phyloP scores from a whole-genome alignment of 2,797 vertebrate genomes.

The Novumbra hubbsi region DNA sequence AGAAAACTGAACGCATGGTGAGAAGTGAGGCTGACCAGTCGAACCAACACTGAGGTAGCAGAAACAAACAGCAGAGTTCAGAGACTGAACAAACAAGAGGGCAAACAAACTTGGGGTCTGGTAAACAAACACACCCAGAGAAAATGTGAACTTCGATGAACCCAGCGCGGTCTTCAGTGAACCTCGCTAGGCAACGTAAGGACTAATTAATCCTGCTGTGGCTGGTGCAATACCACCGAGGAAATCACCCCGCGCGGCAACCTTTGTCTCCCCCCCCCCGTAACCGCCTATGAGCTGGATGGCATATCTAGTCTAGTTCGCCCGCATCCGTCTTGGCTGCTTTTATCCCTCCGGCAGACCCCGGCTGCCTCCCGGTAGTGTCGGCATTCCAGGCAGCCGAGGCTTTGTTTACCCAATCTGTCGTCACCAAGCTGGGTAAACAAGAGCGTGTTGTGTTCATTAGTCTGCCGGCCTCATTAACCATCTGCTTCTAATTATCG shows the following conservation, averaged over 20 bases:
- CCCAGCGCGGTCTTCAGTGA: background rate
- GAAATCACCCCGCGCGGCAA: background rate
- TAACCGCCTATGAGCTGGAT: background rate
- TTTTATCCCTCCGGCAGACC: background rate
- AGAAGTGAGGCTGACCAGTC: background rate
- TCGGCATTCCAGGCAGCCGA: background rate
- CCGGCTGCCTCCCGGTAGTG: background rate
- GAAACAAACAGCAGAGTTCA: background rate
- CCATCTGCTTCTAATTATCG: conserved; percentile 3
- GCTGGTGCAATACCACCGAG: background rate
- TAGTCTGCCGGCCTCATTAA: conserved; percentile 6
- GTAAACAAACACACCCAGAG: background rate
- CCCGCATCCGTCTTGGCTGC: background rate
- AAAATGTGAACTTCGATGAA: background rate
- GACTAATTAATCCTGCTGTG: background rate
- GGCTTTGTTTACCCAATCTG: conserved; percentile 2
- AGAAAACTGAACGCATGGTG: background rate
- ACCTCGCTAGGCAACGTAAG: background rate
- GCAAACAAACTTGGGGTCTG: background rate
- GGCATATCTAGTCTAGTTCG: background rate
- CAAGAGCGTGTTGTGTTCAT: conserved; percentile 3
- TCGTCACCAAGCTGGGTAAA: background rate
- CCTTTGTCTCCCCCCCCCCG: background rate
- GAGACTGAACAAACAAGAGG: background rate
- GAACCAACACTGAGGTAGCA: background rate